Conservation (phyloP, 2,888 invertebrate genomes). For the Sipunculus nudus region DNA sequence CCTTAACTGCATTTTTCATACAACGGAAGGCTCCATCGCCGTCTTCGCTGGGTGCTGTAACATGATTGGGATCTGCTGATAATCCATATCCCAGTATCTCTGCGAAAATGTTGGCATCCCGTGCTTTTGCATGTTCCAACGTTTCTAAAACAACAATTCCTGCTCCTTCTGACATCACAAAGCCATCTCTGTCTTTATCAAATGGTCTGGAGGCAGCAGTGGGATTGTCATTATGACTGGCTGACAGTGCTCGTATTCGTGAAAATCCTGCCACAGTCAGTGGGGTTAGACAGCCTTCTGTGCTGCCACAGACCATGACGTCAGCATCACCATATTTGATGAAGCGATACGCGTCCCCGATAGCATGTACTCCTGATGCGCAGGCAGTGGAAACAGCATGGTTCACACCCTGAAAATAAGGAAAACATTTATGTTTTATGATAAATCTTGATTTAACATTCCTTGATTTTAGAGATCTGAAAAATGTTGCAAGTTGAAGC, state of each 20-base stretch:
- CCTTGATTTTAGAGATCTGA: no score
- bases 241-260: conserved; percentile 87
- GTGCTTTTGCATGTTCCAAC: conserved; percentile 80
- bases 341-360: conserved; percentile 82
- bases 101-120: conserved; percentile 85
- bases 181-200: conserved; percentile 89
- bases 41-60: conserved; percentile 90
- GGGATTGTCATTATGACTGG: conserved; percentile 83
- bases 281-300: conserved; percentile 90
- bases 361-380: conserved; percentile 94
- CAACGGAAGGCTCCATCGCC: conserved; percentile 84
- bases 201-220: conserved; percentile 89
- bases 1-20: conserved; percentile 74
- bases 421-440: no score
- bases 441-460: no score
- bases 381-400: conserved; percentile 85
- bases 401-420: conserved; percentile 64
- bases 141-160: conserved; percentile 90
- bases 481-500: no score
- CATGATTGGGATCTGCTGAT: conserved; percentile 92
- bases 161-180: conserved; percentile 98
- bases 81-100: conserved; percentile 93
- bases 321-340: conserved; percentile 71
- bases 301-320: conserved; percentile 93
- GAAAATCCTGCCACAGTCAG: conserved; percentile 89